phyloP scores from a whole-genome alignment of 2,113 vertebrate species.

The Butorides virescens region DNA sequence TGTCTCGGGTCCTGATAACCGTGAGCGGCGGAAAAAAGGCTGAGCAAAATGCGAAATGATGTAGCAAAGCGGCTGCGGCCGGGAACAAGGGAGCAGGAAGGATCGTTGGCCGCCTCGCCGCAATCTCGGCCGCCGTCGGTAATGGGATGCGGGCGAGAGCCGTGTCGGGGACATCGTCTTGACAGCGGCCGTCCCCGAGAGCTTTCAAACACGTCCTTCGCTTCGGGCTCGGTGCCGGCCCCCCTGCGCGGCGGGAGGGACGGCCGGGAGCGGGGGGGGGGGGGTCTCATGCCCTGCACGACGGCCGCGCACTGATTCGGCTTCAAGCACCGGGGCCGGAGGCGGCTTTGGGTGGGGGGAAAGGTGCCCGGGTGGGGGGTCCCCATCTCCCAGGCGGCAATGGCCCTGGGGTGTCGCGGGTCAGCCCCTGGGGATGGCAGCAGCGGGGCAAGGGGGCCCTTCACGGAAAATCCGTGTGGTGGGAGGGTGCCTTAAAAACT shows the following conservation, averaged over 20 bases:
- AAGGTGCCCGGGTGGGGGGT: background rate
- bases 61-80: background rate
- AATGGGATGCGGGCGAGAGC: background rate
- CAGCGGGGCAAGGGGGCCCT: background rate
- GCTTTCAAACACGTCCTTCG: background rate
- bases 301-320: fast-evolving
- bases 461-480: fast-evolving
- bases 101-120: background rate
- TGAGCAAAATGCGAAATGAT: constrained; percentile 16
- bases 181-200: background rate
- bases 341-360: fast-evolving
- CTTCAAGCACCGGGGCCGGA: background rate
- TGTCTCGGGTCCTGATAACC: background rate
- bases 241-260: fast-evolving
- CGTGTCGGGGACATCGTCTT: constrained; percentile 9
- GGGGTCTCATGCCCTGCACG: background rate
- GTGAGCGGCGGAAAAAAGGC: background rate
- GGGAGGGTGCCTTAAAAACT: background rate
- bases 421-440: background rate
- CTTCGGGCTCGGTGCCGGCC: background rate
- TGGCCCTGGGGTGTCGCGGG: background rate
- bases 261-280: fast-evolving
- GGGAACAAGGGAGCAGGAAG: background rate
- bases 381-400: fast-evolving
- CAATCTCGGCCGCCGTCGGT: fast-evolving